Evolutionary conservation across 2,888 invertebrate genomes (phyloP).

Genomic region (Cartodere bifasciata): DNA sequence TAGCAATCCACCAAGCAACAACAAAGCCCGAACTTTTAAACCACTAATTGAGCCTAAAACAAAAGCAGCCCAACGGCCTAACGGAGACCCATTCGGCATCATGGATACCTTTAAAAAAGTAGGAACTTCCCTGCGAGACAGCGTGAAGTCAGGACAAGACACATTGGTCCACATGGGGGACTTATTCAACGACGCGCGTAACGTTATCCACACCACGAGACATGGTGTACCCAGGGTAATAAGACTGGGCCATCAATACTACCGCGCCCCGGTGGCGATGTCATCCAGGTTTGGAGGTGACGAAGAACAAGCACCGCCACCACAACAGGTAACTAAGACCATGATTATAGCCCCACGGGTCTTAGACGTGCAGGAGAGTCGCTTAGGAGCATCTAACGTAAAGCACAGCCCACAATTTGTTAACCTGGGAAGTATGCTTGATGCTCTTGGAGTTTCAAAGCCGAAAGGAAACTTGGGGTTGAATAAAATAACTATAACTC

Average conservation of each 20-base stretch:
- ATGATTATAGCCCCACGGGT: constrained; percentile 20
- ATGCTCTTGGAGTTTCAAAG: constrained; percentile 29
- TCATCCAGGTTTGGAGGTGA: constrained; percentile 6
- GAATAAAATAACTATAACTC: constrained; percentile 19
- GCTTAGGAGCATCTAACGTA: background rate
- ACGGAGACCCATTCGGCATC: constrained; percentile 14
- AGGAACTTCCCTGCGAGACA: constrained; percentile 27
- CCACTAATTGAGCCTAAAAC: too few species aligned
- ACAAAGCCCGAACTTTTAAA: too few species aligned
- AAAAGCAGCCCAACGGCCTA: background rate
- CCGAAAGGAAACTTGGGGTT: constrained; percentile 21
- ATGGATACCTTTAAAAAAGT: constrained; percentile 23
- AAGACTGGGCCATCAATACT: constrained; percentile 20
- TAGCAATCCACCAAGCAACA: too few species aligned
- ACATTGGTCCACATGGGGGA: constrained; percentile 27
- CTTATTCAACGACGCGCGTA: constrained; percentile 27
- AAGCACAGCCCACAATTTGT: constrained; percentile 19
- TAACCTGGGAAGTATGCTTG: constrained; percentile 26
- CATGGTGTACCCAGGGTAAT: constrained; percentile 24
- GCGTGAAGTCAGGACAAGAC: constrained; percentile 29
- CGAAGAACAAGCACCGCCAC: constrained; percentile 9
- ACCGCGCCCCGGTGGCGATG: constrained; percentile 13
- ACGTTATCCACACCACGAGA: constrained; percentile 20
- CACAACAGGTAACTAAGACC: constrained; percentile 11
- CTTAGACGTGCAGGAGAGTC: constrained; percentile 13